phyloP scores from a whole-genome alignment of 53 echinoderm and acorn worm genomes.

The Stichopus horrens region DNA sequence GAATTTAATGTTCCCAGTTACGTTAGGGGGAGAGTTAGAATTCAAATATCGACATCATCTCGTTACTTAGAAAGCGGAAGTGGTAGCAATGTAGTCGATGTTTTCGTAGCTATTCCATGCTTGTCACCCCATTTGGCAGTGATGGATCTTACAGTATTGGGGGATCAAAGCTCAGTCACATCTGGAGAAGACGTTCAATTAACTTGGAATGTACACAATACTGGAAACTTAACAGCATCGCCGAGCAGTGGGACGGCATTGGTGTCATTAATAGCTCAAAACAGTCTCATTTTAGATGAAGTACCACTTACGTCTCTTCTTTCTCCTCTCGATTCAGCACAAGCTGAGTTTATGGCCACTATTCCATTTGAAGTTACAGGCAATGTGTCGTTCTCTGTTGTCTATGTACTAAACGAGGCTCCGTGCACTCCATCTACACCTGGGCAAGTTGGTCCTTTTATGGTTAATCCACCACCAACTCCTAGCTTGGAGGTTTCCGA shows the following conservation, averaged over 20 bases:
- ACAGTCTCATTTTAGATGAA: not conserved
- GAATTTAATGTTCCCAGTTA: not conserved
- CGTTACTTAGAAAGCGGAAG: conserved; percentile 9
- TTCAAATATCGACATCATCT: not conserved
- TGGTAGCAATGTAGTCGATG: conserved; percentile 12
- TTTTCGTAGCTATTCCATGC: conserved; percentile 16
- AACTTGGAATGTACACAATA: conserved; percentile 2
- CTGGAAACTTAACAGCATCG: not conserved
- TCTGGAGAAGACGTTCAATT: conserved; percentile 17
- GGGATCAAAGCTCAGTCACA: not conserved
- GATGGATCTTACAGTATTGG: not conserved
- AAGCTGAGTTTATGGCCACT: not conserved
- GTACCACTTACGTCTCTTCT: not conserved
- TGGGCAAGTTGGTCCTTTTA: not conserved
- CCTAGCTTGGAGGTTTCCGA: conserved; percentile 13
- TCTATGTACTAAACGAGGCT: not conserved
- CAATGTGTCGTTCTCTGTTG: not conserved
- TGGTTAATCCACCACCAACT: conserved; percentile 19
- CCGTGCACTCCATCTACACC: not conserved
- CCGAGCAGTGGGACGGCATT: not conserved
- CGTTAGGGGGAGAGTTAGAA: conserved; percentile 9
- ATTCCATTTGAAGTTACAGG: conserved; percentile 9
- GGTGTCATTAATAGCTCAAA: not conserved
- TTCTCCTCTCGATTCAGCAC: not conserved
- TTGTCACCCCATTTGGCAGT: not conserved